These are phyloP conservation scores for Trilocha varians DNA, from an alignment of 2,888 invertebrate genomes.

Conservation along the genomic window DNA sequence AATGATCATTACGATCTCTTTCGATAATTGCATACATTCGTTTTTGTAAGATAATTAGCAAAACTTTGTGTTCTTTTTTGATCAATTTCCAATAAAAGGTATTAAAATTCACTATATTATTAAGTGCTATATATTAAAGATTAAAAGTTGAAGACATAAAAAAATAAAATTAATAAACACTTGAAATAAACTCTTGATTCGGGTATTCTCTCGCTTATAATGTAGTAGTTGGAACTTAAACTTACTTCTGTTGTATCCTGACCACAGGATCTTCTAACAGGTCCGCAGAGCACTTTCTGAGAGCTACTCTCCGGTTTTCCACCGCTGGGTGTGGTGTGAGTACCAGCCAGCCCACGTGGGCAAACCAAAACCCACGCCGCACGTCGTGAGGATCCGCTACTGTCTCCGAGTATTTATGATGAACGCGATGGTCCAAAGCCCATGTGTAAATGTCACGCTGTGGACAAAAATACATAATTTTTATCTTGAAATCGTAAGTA, in stretches of 20 bases:
- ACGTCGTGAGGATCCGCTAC: slow-evolving; percentile 90
- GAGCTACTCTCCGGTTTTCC: slow-evolving; percentile 75
- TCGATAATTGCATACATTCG: neutral
- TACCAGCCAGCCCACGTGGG: slow-evolving; percentile 94
- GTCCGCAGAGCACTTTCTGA: slow-evolving; percentile 76
- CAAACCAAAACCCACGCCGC: slow-evolving; percentile 89
- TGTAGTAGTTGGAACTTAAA: slow-evolving; percentile 2
- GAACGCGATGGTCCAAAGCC: slow-evolving; percentile 90
- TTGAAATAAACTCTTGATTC: too few relatives aligned
- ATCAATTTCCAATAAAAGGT: neutral
- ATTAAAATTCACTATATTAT: neutral
- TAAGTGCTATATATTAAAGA: too few relatives aligned
- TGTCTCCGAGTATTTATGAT: slow-evolving; percentile 91
- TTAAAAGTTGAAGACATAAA: too few relatives aligned
- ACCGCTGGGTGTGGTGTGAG: slow-evolving; percentile 88
- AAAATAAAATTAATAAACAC: too few relatives aligned
- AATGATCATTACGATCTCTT: too few relatives aligned
- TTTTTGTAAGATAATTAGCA: neutral
- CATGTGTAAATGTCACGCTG: slow-evolving; percentile 89
- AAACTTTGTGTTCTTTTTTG: neutral
- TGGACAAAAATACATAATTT: slow-evolving; percentile 18
- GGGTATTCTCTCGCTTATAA: too few relatives aligned
- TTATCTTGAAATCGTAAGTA: neutral
- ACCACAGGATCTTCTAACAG: slow-evolving; percentile 82
- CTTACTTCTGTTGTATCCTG: slow-evolving; percentile 81